Percentiles rank a stretch among this genome's conserved stretches.
Conservation (phyloP, 2,113 vertebrate species). For the Glaucidium brasilianum region DNA sequence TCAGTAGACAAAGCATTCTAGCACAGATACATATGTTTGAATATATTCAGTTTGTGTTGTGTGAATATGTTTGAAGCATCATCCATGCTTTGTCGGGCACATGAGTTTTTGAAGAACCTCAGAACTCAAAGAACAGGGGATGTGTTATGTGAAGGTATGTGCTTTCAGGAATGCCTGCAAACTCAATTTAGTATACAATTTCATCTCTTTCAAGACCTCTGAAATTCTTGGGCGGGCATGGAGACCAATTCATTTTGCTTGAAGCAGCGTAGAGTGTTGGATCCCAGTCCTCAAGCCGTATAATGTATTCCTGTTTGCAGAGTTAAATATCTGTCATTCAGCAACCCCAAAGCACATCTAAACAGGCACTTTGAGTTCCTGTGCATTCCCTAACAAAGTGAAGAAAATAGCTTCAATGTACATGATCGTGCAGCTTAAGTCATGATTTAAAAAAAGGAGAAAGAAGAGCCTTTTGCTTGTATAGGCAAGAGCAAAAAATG, state of each 20-base stretch:
- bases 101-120: neutral
- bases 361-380: constrained; percentile 29
- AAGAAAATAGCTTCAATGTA: constrained; percentile 18
- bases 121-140: neutral
- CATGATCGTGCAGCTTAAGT: neutral
- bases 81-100: fast-evolving
- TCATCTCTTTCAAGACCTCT: neutral
- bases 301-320: neutral
- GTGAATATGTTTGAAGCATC: neutral
- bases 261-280: neutral
- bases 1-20: neutral
- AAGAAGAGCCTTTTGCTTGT: neutral
- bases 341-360: neutral
- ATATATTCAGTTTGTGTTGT: neutral
- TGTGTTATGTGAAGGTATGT: neutral
- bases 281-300: neutral
- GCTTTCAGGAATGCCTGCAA: neutral
- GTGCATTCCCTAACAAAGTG: neutral
- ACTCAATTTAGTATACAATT: neutral
- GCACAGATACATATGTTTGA: neutral
- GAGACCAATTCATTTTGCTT: neutral
- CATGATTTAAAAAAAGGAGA: neutral
- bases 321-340: constrained; percentile 32
- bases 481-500: neutral
- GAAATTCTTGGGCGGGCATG: neutral